phyloP scores from a whole-genome alignment of 2,113 vertebrate species.

The Cygnus buccinator region DNA sequence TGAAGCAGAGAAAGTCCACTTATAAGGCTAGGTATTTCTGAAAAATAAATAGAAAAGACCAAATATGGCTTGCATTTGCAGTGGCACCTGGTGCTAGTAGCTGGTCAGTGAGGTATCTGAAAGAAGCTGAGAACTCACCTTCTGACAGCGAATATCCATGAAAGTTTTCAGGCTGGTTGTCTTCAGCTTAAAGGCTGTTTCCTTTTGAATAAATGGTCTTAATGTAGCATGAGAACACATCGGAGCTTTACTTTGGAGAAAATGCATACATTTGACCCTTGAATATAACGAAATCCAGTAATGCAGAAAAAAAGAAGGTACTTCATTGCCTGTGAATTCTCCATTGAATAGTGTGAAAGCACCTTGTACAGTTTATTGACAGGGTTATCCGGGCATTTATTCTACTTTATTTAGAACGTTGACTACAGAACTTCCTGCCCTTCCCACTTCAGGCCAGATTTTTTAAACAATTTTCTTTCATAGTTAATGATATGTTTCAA shows the following conservation, averaged over 20 bases:
- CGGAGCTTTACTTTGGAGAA: background rate
- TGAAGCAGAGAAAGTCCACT: background rate
- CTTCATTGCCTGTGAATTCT: background rate
- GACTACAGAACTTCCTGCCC: background rate
- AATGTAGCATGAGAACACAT: background rate
- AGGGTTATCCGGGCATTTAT: background rate
- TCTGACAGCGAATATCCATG: background rate
- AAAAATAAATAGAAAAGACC: background rate
- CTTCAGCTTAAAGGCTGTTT: background rate
- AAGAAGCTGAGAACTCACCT: background rate
- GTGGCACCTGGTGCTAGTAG: background rate
- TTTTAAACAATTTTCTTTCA: background rate
- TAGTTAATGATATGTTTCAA: background rate
- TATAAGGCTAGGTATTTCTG: background rate
- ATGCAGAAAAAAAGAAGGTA: background rate
- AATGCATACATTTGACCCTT: background rate
- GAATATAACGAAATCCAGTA: background rate
- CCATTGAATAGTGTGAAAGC: background rate
- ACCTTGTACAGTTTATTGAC: background rate
- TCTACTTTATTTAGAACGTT: background rate
- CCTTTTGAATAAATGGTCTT: background rate
- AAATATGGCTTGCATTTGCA: background rate
- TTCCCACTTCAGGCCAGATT: background rate
- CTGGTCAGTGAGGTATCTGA: background rate
- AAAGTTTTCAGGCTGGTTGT: background rate